Evolutionary conservation across 2,113 vertebrate genomes (phyloP).

Genomic region (Phoxinus phoxinus): DNA sequence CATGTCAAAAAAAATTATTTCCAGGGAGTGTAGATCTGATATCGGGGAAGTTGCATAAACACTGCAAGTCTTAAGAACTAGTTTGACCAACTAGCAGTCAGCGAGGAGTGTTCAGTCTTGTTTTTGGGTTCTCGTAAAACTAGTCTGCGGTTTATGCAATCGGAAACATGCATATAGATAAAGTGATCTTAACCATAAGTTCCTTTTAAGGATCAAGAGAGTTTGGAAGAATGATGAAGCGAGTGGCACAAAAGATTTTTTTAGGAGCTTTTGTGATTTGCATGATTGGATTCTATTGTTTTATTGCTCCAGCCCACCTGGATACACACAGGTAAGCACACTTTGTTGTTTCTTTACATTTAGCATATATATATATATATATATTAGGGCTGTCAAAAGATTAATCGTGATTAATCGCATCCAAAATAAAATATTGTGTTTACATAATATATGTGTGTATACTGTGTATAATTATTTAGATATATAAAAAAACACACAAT

Average conservation of each 20-base stretch:
- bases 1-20: not conserved
- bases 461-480: too few species aligned
- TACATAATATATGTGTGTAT: too few species aligned
- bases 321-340: conserved; percentile 72
- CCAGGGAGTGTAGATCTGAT: not conserved
- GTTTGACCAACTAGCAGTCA: not conserved
- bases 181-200: not conserved
- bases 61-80: not conserved
- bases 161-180: not conserved
- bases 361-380: too few species aligned
- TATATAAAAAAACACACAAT: too few species aligned
- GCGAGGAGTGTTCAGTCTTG: not conserved
- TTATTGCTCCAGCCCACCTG: conserved; percentile 65
- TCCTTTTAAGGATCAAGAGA: conserved; percentile 48
- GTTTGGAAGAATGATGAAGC: conserved; percentile 66
- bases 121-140: not conserved
- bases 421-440: too few species aligned
- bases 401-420: too few species aligned
- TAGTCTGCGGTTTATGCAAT: not conserved
- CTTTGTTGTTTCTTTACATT: too few species aligned
- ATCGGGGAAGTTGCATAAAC: not conserved
- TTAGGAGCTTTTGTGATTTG: conserved; percentile 84
- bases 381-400: too few species aligned
- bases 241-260: conserved; percentile 71
- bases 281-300: conserved; percentile 84